Evolutionary conservation across 2,888 invertebrate species (phyloP).

Genomic region (Cremastinae sp.): DNA sequence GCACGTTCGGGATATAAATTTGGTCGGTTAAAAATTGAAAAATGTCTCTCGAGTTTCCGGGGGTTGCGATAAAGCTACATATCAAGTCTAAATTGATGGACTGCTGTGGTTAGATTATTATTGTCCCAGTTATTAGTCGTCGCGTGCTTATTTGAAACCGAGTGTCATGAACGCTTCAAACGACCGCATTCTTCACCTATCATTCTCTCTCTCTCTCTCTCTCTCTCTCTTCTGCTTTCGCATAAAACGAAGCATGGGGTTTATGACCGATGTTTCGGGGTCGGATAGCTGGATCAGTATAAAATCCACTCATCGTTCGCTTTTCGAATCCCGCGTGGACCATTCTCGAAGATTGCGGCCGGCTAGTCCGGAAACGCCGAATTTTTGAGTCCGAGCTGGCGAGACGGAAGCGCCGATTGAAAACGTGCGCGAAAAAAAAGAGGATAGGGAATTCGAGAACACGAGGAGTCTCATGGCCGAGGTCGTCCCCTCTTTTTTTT

Average conservation of each 20-base stretch:
- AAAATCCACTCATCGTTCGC: slow-evolving; percentile 22
- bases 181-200: slow-evolving; percentile 65
- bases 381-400: not conserved
- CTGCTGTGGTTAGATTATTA: slow-evolving; percentile 61
- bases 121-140: slow-evolving; percentile 45
- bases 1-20: not conserved
- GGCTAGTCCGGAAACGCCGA: slow-evolving; percentile 31
- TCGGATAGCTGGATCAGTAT: slow-evolving; percentile 53
- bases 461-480: slow-evolving; percentile 39
- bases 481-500: slow-evolving; percentile 4
- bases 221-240: slow-evolving; percentile 37
- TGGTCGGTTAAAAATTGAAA: not conserved
- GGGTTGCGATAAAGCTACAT: slow-evolving; percentile 1
- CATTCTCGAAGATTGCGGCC: slow-evolving; percentile 15
- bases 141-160: slow-evolving; percentile 63
- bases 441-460: slow-evolving; percentile 23
- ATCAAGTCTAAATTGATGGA: not conserved
- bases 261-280: slow-evolving; percentile 49
- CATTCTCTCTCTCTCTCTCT: slow-evolving; percentile 36
- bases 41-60: not conserved
- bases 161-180: slow-evolving; percentile 54
- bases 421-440: slow-evolving; percentile 13
- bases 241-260: slow-evolving; percentile 37
- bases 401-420: too few species aligned
- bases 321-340: slow-evolving; percentile 19